A percentile compares a stretch with the other conserved stretches of the same genome.
These are phyloP conservation scores for Isotomurus palustris DNA, from an alignment of 2,888 invertebrate genomes.

Conservation along the genomic window DNA sequence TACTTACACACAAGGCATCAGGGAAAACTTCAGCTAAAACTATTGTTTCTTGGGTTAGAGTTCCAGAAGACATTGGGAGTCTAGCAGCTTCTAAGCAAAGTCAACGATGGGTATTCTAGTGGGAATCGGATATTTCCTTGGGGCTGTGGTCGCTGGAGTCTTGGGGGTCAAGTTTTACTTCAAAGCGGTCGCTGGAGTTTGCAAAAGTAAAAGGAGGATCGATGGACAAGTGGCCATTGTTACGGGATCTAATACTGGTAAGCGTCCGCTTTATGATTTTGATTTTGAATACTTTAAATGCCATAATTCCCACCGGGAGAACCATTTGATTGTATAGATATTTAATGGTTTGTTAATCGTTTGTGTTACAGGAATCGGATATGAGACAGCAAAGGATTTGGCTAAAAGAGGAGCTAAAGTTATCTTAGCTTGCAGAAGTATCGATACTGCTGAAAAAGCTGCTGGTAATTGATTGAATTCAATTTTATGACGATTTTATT, in stretches of 20 bases:
- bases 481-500: background rate
- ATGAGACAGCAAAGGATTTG: slow-evolving; percentile 48
- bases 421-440: slow-evolving; percentile 49
- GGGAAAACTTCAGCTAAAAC: too few relatives aligned
- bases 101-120: slow-evolving; percentile 26
- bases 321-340: background rate
- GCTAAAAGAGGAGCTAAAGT: slow-evolving; percentile 48
- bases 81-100: background rate
- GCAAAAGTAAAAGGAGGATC: slow-evolving; percentile 48
- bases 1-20: too few relatives aligned
- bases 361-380: slow-evolving; percentile 47
- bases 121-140: slow-evolving; percentile 18
- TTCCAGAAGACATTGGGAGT: too few relatives aligned
- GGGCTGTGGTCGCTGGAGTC: slow-evolving; percentile 15
- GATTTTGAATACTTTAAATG: background rate
- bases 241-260: slow-evolving; percentile 49
- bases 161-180: slow-evolving; percentile 42
- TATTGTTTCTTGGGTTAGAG: too few relatives aligned
- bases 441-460: slow-evolving; percentile 45
- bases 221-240: slow-evolving; percentile 50
- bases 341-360: background rate
- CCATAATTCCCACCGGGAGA: too few relatives aligned
- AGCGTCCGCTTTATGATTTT: slow-evolving; percentile 1
- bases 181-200: slow-evolving; percentile 45
- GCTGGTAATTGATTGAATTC: slow-evolving; percentile 31